phyloP scores from a whole-genome alignment of 2,888 invertebrate species.

The Monochamus alternatus region DNA sequence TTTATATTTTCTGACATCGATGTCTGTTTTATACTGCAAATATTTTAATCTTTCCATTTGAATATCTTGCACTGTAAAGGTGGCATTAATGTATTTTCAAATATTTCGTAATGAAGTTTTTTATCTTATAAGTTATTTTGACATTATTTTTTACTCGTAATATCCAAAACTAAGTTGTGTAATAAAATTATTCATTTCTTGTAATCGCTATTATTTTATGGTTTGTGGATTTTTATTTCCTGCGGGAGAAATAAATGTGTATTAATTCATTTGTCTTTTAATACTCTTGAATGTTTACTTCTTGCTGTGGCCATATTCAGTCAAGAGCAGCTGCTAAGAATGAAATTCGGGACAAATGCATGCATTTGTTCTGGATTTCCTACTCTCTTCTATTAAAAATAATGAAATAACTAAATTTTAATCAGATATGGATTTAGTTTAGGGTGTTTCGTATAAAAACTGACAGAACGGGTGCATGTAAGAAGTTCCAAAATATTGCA shows the following conservation, averaged over 20 bases:
- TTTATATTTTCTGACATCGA: conserved; percentile 16
- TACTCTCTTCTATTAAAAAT: no score
- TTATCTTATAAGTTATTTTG: conserved; percentile 17
- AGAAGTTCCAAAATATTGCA: no score
- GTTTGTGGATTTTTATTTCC: conserved; percentile 51
- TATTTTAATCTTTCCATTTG: neutral
- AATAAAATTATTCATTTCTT: conserved; percentile 12
- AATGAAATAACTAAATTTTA: no score
- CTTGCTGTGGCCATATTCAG: no score
- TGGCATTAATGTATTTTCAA: conserved; percentile 13
- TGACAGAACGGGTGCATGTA: no score
- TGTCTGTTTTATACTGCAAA: conserved; percentile 15
- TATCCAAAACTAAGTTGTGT: conserved; percentile 18
- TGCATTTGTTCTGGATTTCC: no score
- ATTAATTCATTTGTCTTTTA: conserved; percentile 1
- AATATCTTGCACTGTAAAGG: conserved; percentile 1
- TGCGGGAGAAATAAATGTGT: conserved; percentile 45
- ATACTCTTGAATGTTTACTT: neutral
- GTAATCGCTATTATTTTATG: conserved; percentile 40
- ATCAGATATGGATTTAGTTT: no score
- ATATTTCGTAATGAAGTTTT: neutral
- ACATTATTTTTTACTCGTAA: conserved; percentile 20
- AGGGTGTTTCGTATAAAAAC: no score
- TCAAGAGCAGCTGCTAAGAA: no score
- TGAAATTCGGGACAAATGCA: no score